phyloP scores from a whole-genome alignment of 2,888 invertebrate species.

The Nemotelus pantherinus region DNA sequence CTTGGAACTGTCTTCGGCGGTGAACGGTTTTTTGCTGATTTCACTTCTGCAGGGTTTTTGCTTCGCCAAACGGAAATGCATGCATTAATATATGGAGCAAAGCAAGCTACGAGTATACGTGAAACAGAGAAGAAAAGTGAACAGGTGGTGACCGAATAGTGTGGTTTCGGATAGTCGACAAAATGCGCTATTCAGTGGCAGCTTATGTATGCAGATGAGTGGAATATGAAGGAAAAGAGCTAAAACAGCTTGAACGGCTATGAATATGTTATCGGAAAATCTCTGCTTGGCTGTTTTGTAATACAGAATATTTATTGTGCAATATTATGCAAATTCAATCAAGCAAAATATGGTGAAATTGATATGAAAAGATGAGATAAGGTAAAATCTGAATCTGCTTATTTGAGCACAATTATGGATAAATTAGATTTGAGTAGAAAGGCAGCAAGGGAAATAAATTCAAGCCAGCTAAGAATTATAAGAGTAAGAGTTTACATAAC shows the following conservation, averaged over 20 bases:
- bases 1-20: background rate
- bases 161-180: background rate
- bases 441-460: no score
- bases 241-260: background rate
- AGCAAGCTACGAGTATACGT: background rate
- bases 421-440: no score
- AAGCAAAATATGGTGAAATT: no score
- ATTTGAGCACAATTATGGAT: no score
- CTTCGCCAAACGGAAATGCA: no score
- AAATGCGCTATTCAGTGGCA: background rate
- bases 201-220: constrained; percentile 11
- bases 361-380: no score
- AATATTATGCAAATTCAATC: no score
- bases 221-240: background rate
- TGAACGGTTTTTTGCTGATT: background rate
- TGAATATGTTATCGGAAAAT: constrained; percentile 9
- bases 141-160: background rate
- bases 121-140: background rate
- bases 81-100: no score
- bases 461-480: no score
- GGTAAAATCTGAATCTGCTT: no score
- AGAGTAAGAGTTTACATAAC: no score
- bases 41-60: no score
- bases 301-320: background rate
- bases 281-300: background rate